Evolutionary conservation across 2,797 vertebrate genomes (phyloP), one percentile per base, ranked within the genome.

Genomic region (Gorsachius magnificus): DNA sequence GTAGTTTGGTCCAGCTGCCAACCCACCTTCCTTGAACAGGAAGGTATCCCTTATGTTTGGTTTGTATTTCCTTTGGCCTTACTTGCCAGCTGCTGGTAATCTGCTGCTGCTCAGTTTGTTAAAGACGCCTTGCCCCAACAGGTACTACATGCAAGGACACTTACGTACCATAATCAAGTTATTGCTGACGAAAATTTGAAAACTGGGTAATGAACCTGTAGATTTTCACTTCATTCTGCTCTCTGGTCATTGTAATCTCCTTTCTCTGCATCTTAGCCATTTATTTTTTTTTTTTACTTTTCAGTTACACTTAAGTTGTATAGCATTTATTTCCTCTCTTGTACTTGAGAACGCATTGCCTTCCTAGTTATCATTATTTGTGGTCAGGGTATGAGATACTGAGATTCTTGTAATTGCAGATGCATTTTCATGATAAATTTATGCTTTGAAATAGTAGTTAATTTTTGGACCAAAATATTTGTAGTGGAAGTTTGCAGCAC

Each of bases 401-500:
- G 43, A 84, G 66, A 69, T 43, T 69, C 51, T 76, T 93, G 24
- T 24, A 69, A 29, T 50, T 20, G 51, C 22, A 43, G 17, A 22
- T 54, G 38, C 16, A 17, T 93, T 91, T 80, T 58, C 51, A 29
- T 25, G 5, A 69, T 22, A 76, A 78, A 77, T 36, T 43, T 74
- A 46, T 90, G 13, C 56, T 35, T 71, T 72, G 51, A 65, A 76
- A 61, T n/a, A 76, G 4, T 24, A 20, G 29, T 58, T 85, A 57
- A 50, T 64, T 95, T 90, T 64, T 53, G 16, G 22, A 71, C 28
- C 46, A 83, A 87, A 86, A 38, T 54, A 66, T 41, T 51, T 91
- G 13, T 65, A 43, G 31, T 28, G 61, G 58, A 69, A 50, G 10
- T 46, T 70, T 66, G 43, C 58, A 87, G 5, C 26, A 41, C 31